A percentile compares a stretch with the other conserved stretches of the same genome.
Evolutionary conservation across 2,888 invertebrate species (phyloP).

Genomic region (Trissolcus japonicus): DNA sequence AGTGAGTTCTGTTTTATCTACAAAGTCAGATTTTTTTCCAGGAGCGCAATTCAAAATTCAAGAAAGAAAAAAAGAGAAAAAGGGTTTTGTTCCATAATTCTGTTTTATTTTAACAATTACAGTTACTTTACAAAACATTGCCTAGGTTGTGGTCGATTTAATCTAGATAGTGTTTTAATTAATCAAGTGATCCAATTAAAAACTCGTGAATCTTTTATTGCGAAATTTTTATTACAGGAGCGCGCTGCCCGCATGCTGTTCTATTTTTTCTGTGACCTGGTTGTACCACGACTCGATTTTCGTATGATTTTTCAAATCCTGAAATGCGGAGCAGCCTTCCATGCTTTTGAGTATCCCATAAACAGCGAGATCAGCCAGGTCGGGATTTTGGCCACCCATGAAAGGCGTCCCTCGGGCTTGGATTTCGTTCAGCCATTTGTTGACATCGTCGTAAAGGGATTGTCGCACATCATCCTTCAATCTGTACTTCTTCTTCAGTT

Average conservation of each 20-base stretch:
- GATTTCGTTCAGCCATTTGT: conserved; percentile 86
- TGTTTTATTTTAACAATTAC: too few relatives aligned
- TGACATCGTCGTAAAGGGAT: conserved; percentile 92
- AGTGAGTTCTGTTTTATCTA: too few relatives aligned
- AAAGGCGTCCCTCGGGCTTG: conserved; percentile 84
- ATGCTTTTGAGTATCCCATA: conserved; percentile 94
- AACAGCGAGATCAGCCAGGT: conserved; percentile 94
- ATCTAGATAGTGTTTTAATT: too few relatives aligned
- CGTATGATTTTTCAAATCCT: conserved; percentile 86
- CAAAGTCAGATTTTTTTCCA: too few relatives aligned
- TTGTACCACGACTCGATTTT: conserved; percentile 88
- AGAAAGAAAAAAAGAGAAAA: too few relatives aligned
- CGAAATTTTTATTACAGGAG: conserved; percentile 13
- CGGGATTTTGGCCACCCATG: conserved; percentile 91
- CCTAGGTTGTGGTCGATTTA: too few relatives aligned
- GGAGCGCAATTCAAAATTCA: too few relatives aligned
- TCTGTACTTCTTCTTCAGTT: conserved; percentile 89
- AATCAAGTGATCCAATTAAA: background rate
- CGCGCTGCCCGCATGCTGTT: conserved; percentile 79
- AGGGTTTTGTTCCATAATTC: too few relatives aligned
- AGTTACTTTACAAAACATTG: too few relatives aligned
- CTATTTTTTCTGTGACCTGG: conserved; percentile 82
- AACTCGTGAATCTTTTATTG: background rate
- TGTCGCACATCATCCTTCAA: conserved; percentile 92
- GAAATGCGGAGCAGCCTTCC: conserved; percentile 93